Conservation (phyloP, 1,140 invertebrate genomes). For the Drosophila auraria region DNA sequence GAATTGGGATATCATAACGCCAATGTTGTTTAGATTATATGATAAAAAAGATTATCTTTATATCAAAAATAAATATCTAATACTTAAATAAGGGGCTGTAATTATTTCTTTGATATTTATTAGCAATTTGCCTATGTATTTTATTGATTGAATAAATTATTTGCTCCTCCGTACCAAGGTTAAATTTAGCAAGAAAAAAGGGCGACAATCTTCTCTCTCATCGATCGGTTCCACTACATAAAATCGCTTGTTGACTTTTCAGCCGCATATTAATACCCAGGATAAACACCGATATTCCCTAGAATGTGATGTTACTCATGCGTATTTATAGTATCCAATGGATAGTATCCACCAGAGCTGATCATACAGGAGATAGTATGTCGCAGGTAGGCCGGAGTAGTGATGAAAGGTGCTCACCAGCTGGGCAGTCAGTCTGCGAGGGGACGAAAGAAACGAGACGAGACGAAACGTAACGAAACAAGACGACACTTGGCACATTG, state of each 20-base stretch:
- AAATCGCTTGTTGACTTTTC: slow-evolving; percentile 17
- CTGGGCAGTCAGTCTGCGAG: slow-evolving; percentile 5
- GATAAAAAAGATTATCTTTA: too few species aligned
- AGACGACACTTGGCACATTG: slow-evolving; percentile 76
- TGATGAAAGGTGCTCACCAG: slow-evolving; percentile 28
- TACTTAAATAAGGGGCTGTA: too few species aligned
- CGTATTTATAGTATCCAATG: slow-evolving; percentile 8
- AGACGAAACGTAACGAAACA: slow-evolving; percentile 20
- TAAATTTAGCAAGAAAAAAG: neutral
- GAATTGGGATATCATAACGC: neutral
- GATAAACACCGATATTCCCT: slow-evolving; percentile 32
- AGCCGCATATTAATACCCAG: slow-evolving; percentile 12
- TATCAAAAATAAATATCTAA: too few species aligned
- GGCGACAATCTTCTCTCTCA: neutral
- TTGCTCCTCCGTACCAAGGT: neutral
- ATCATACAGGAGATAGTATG: slow-evolving; percentile 2
- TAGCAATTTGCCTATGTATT: too few species aligned
- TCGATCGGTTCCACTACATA: slow-evolving; percentile 10
- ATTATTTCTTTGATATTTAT: too few species aligned
- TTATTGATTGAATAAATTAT: too few species aligned
- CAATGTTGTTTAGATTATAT: too few species aligned
- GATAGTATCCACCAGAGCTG: slow-evolving; percentile 11
- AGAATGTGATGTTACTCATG: slow-evolving; percentile 28
- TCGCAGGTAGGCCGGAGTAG: neutral
- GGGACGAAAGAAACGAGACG: slow-evolving; percentile 1